These are phyloP conservation scores for Oreochromis aureus DNA, from an alignment of 2,113 vertebrate genomes.

Conservation along the genomic window DNA sequence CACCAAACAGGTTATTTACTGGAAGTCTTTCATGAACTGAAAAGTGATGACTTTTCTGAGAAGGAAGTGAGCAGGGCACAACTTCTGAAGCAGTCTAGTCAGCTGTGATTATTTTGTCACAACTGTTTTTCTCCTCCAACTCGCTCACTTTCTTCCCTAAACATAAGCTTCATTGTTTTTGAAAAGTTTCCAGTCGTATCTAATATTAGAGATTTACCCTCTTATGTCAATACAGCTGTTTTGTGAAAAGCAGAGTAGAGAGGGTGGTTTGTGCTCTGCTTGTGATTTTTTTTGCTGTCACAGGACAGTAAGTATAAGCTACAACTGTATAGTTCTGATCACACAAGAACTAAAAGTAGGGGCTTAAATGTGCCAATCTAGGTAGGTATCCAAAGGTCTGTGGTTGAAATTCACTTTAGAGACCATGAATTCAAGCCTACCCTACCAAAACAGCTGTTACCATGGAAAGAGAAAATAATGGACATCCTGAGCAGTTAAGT, in stretches of 20 bases:
- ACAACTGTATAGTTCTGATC: neutral
- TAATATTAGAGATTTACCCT: neutral
- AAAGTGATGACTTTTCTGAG: neutral
- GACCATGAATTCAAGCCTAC: neutral
- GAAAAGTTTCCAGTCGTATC: neutral
- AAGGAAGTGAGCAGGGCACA: neutral
- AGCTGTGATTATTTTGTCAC: neutral
- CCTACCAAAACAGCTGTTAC: neutral
- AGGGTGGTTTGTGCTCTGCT: neutral
- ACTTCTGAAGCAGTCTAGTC: neutral
- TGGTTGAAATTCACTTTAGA: neutral
- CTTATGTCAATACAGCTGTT: neutral
- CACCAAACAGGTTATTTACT: neutral
- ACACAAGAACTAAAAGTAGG: neutral
- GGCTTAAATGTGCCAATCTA: neutral
- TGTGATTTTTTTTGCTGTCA: neutral
- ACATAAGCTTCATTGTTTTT: neutral
- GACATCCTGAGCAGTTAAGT: neutral
- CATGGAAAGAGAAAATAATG: neutral
- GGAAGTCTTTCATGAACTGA: neutral
- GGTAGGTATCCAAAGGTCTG: neutral
- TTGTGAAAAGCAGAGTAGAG: neutral
- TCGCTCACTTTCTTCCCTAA: neutral
- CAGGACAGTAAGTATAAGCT: neutral
- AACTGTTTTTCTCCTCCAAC: neutral